Evolutionary conservation across 2,113 vertebrate species (phyloP).

Genomic region (Silurus meridionalis): DNA sequence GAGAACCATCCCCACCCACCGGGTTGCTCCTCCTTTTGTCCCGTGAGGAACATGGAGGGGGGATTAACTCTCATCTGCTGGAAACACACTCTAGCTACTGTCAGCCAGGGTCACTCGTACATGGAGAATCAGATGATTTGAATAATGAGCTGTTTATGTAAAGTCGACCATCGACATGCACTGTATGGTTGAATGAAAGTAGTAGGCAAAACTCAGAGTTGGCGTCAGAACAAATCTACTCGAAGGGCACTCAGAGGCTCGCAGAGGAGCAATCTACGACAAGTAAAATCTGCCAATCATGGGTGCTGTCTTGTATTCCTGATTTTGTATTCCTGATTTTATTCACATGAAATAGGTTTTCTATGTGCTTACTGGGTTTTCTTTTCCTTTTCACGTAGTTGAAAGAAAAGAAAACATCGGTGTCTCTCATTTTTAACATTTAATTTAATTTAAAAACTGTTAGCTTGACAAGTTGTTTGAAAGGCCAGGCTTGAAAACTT

Average conservation of each 20-base stretch:
- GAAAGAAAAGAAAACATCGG: not conserved
- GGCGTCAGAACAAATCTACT: slow-evolving; percentile 11
- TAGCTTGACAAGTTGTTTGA: no score
- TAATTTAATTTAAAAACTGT: no score
- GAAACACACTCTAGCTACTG: slow-evolving; percentile 14
- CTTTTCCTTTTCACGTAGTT: not conserved
- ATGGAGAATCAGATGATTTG: slow-evolving; percentile 29
- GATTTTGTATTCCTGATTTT: not conserved
- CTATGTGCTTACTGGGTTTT: not conserved
- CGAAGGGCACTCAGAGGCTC: not conserved
- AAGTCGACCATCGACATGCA: slow-evolving; percentile 21
- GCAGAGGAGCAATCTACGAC: not conserved
- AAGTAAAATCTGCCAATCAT: not conserved
- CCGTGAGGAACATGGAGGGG: slow-evolving; percentile 49
- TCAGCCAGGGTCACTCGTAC: slow-evolving; percentile 16
- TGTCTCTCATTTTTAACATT: not conserved
- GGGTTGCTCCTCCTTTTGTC: slow-evolving; percentile 63
- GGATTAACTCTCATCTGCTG: slow-evolving; percentile 52
- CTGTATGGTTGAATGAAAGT: slow-evolving; percentile 30
- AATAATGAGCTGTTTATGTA: slow-evolving; percentile 43
- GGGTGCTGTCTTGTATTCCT: not conserved
- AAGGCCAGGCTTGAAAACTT: no score
- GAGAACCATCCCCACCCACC: slow-evolving; percentile 60
- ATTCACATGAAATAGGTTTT: not conserved
- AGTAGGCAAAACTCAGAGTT: slow-evolving; percentile 4